Base-by-base conservation (phyloP, 2,888 invertebrate genomes). In the Cheilosia soror region DNA sequence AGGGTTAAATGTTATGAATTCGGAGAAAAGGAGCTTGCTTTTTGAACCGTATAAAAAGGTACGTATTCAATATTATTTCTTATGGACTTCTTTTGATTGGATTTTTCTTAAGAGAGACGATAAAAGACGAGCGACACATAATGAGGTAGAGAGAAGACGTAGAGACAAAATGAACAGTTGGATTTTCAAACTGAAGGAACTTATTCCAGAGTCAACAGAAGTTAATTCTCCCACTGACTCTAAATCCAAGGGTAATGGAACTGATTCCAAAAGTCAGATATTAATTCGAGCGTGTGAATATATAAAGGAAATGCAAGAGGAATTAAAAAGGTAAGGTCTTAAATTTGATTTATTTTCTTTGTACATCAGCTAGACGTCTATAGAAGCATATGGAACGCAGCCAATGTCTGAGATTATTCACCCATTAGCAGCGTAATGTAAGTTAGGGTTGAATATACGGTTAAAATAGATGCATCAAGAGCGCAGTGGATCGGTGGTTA, bases 151-250 rank as follows among this genome's bases (percentile, higher is more conserved):
- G 92, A 94, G 98, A 88, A 93, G 98, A 87, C 94, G 99, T 57
- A 93, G 99, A 88, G 98, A 98, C 90, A 99, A 98, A 94, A 99
- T 99, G 87, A 99, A 99, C 92, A 97, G 96, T 90, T 99, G 98
- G 98, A 99, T 99, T 88, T 95, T 96, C 65, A 97, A 97, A 92
- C 93, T 99, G 77, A 97, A 98, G 2, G 97, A 97, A 90, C 95
- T 98, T 87, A 96, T 99, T 40, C 66, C 72, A 68, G 73, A 65
- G 47, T 69, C 62, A 68, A 40, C 49, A 68, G 73, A 47, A 57
- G 25, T 66, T 57, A 68, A 40, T 60, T 75, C 37, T 87, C 73
- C 9, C 69, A 53, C 20, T 44, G 29, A 75, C 25, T 7, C 40
- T 31, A 29, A 62, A 29, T 31, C 42, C 2, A 78, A 66, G 27